These are phyloP conservation scores for Tetragnatha versicolor DNA, from an alignment of 1,140 invertebrate species.

Conservation along the genomic window DNA sequence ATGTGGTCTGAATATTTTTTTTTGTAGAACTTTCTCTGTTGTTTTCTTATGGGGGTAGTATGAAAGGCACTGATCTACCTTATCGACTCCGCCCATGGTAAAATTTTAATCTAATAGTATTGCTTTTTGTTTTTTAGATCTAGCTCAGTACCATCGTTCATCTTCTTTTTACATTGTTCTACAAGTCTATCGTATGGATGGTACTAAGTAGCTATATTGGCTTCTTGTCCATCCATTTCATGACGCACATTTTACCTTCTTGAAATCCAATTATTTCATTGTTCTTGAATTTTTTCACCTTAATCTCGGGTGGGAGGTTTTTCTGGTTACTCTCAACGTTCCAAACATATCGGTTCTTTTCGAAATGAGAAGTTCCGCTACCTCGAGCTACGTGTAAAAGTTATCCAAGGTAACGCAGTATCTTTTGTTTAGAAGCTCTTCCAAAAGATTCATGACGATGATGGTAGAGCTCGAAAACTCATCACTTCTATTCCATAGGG, in stretches of 20 bases:
- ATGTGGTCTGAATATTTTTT: background rate
- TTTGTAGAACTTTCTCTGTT: background rate
- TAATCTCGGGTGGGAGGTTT: background rate
- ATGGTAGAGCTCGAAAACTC: background rate
- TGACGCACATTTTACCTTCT: background rate
- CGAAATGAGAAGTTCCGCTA: background rate
- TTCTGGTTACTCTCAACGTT: background rate
- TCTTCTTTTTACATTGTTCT: background rate
- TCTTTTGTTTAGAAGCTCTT: conserved; percentile 1
- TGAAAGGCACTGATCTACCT: background rate
- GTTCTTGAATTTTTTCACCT: background rate
- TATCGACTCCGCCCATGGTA: background rate
- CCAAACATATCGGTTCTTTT: conserved; percentile 5
- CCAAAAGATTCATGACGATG: conserved; percentile 1
- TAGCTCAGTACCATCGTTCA: background rate
- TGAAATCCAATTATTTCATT: background rate
- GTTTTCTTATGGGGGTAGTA: background rate
- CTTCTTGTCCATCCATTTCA: background rate
- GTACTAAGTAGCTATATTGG: background rate
- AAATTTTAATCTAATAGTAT: background rate
- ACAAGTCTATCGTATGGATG: background rate
- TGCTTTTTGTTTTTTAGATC: background rate
- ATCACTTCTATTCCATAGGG: too few relatives aligned
- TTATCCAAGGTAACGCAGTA: conserved; percentile 7
- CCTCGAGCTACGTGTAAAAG: background rate